phyloP scores from a whole-genome alignment of 2,888 invertebrate genomes.

The Chymomyza procnemis region DNA sequence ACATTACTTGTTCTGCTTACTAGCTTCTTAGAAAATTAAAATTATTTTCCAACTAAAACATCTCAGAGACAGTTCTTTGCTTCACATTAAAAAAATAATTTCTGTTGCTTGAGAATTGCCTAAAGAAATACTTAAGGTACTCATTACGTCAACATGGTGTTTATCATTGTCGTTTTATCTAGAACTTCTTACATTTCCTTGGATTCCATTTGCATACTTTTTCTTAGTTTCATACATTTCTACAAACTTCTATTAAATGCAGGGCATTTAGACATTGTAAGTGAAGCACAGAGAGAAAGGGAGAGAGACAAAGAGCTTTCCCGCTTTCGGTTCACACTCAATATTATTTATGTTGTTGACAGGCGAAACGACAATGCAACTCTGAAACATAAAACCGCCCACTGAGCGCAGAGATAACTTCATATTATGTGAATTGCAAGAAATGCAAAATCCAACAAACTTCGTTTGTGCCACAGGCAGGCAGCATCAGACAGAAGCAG shows the following conservation, averaged over 20 bases:
- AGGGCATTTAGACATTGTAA: not conserved
- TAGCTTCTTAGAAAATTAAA: not conserved
- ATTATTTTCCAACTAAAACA: not conserved
- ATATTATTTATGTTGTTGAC: constrained; percentile 62
- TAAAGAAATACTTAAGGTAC: not conserved
- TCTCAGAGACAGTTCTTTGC: not conserved
- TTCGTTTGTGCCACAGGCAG: constrained; percentile 31
- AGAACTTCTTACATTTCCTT: not conserved
- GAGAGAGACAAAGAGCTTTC: not conserved
- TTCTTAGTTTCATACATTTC: not conserved
- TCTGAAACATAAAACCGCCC: constrained; percentile 65
- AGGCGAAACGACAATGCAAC: constrained; percentile 46
- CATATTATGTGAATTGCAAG: constrained; percentile 49
- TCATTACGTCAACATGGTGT: not conserved
- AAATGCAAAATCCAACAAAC: constrained; percentile 40
- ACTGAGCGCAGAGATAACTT: constrained; percentile 60
- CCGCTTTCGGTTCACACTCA: constrained; percentile 16
- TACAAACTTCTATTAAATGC: not conserved
- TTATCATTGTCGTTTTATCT: not conserved
- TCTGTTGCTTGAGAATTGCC: not conserved
- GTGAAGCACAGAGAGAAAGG: not conserved
- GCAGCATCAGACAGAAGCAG: not conserved
- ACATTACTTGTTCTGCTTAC: not conserved
- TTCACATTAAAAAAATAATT: not conserved
- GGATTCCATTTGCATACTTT: not conserved